Percentiles rank a stretch among this genome's conserved stretches.
phyloP scores from a whole-genome alignment of 2,113 vertebrate species.

The Pogonocichla stellata region DNA sequence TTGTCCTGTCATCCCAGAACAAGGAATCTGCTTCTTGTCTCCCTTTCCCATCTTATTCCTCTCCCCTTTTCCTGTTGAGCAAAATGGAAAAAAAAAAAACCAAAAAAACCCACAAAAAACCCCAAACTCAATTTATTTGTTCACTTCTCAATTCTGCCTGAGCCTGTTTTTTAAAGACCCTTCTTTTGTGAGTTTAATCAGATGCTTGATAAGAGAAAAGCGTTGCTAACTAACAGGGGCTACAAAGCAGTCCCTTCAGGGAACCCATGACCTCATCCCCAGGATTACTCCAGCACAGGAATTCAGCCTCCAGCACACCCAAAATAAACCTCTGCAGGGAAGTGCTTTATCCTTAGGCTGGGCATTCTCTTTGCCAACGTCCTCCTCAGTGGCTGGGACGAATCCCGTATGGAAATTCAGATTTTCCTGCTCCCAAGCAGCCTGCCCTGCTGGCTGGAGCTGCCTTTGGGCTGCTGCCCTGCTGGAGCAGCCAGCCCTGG shows the following conservation, averaged over 20 bases:
- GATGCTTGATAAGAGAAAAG: conserved; percentile 58
- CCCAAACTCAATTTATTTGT: not conserved
- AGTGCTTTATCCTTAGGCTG: not conserved
- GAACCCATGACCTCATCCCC: conserved; percentile 53
- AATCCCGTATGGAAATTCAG: not conserved
- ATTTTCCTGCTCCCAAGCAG: not conserved
- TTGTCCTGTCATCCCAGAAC: not conserved
- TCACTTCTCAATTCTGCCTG: conserved; percentile 11
- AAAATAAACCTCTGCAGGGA: not conserved
- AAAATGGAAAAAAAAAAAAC: not conserved
- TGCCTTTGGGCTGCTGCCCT: not conserved
- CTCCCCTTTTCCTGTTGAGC: not conserved
- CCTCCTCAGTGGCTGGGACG: not conserved
- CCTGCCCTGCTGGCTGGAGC: not conserved
- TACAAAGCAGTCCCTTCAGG: conserved; percentile 61
- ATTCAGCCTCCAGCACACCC: conserved; percentile 39
- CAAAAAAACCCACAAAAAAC: too few relatives aligned
- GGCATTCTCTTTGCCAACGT: not conserved
- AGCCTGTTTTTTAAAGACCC: not conserved
- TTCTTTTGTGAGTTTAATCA: conserved; percentile 56
- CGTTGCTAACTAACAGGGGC: conserved; percentile 40
- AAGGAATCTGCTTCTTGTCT: not conserved
- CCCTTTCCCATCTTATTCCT: not conserved
- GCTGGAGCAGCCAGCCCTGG: not conserved
- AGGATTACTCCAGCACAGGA: conserved; percentile 32